phyloP scores from a whole-genome alignment of 2,888 invertebrate species.

The Therioaphis trifolii region DNA sequence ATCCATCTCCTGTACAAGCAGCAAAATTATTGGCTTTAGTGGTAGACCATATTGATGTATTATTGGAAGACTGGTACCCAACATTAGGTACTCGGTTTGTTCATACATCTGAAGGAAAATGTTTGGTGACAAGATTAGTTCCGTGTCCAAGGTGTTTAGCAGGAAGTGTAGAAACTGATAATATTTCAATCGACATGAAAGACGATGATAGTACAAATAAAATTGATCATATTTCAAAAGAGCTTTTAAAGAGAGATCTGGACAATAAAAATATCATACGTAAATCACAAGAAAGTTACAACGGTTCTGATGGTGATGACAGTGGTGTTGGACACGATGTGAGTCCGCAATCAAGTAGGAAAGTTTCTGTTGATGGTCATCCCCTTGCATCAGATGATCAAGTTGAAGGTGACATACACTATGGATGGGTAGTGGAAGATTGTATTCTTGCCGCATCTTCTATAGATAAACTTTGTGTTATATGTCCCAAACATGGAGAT shows the following conservation, averaged over 20 bases:
- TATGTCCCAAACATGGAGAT: slow-evolving; percentile 84
- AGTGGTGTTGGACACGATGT: slow-evolving; percentile 86
- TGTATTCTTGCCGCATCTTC: slow-evolving; percentile 84
- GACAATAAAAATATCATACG: slow-evolving; percentile 65
- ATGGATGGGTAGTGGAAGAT: slow-evolving; percentile 94
- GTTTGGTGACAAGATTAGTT: slow-evolving; percentile 91
- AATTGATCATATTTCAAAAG: slow-evolving; percentile 53
- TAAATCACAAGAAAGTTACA: slow-evolving; percentile 76
- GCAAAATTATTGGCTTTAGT: slow-evolving; percentile 86
- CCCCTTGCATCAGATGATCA: slow-evolving; percentile 71
- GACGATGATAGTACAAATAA: slow-evolving; percentile 35
- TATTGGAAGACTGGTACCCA: slow-evolving; percentile 98
- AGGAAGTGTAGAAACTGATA: slow-evolving; percentile 69
- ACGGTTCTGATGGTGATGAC: slow-evolving; percentile 83
- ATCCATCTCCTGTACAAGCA: slow-evolving; percentile 83
- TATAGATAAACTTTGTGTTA: slow-evolving; percentile 75
- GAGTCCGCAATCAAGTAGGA: slow-evolving; percentile 79
- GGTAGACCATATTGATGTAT: slow-evolving; percentile 94
- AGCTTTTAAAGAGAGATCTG: slow-evolving; percentile 49
- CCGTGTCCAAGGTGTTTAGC: slow-evolving; percentile 90
- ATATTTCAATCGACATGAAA: slow-evolving; percentile 62
- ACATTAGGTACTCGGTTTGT: slow-evolving; percentile 94
- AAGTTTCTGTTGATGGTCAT: slow-evolving; percentile 85
- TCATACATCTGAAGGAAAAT: slow-evolving; percentile 95
- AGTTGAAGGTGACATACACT: slow-evolving; percentile 70